These are phyloP conservation scores for Nesogale talazaci DNA, from an alignment of 2,113 vertebrate genomes.

Conservation along the genomic window DNA sequence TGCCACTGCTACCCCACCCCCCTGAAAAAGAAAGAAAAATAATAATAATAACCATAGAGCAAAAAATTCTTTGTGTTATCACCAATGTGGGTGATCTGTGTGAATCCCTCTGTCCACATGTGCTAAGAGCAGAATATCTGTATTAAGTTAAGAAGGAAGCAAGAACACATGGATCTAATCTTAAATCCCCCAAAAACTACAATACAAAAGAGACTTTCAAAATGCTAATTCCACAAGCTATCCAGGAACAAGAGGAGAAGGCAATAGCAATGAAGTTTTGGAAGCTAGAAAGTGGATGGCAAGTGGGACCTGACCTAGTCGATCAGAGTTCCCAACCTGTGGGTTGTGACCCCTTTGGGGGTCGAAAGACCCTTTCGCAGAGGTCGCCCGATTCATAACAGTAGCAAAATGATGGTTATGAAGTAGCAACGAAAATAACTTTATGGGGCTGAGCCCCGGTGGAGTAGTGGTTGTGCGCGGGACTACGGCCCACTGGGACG, in stretches of 20 bases:
- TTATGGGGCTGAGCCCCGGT: too few species aligned
- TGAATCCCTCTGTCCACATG: constrained; percentile 24
- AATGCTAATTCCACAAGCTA: constrained; percentile 26
- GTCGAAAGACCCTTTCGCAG: too few species aligned
- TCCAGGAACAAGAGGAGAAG: background rate
- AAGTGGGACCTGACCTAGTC: background rate
- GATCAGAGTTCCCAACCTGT: too few species aligned
- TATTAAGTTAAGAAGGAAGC: constrained; percentile 49
- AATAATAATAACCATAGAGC: too few species aligned
- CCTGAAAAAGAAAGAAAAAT: background rate
- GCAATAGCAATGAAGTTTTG: background rate
- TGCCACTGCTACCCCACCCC: too few species aligned
- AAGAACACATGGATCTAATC: constrained; percentile 6
- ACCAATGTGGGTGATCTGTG: background rate
- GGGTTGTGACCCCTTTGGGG: too few species aligned
- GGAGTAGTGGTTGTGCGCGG: too few species aligned
- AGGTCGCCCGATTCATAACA: too few species aligned
- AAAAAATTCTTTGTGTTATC: constrained; percentile 2
- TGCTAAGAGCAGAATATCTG: constrained; percentile 22
- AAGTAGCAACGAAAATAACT: too few species aligned
- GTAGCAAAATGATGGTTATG: too few species aligned
- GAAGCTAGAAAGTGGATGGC: background rate
- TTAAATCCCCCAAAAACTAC: constrained; percentile 53
- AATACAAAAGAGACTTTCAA: constrained; percentile 37
- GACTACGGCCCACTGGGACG: too few species aligned